Evolutionary conservation across 2,888 invertebrate species (phyloP), one percentile per base, ranked within the genome.

Genomic region (Cheilosia impressa): DNA sequence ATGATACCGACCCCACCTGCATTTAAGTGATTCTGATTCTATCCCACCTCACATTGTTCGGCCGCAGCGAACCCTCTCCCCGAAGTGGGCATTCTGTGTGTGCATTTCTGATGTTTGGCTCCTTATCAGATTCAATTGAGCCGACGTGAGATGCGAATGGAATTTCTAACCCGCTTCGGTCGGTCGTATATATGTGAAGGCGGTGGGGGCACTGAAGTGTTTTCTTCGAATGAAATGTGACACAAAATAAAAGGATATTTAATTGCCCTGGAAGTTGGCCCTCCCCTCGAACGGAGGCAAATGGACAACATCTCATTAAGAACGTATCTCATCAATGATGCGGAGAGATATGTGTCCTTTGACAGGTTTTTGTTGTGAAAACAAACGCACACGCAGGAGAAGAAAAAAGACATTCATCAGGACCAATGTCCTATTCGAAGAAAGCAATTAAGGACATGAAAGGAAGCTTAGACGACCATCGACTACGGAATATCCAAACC

Each of bases 371-470:
- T 88, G 77, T 87, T 88, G 87, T 85, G 87, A 87, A 66, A 84
- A 84, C 22, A 68, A 55, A 76, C 45, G 65, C 50, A 65, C 55
- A 13, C 9, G 24, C 9, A 24, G 24, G 15, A 3, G 13, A 15
- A 57, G 62, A 62, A 84, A 72, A 71, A 81, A 57, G 75, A 88
- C 84, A 77, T 88, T 85, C 82, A 85, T 88, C 84, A 82, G 80
- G 66, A 71, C 66, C 81, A 76, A 77, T 63, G 66, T 82, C 79
- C 71, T 63, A 58, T 68, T 78, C 68, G 72, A 91, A 91, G 90
- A 91, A 91, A 91, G 91, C 91, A 91, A 91, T 91, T 91, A 91
- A 91, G 91, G 88, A 91, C 91, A 90, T 91, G 91, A 91, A 91
- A 91, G 91, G 90, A 90, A 91, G 91, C 91, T 91, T 91, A 91